Evolutionary conservation across 2,888 invertebrate genomes (phyloP), one percentile per base, ranked within the genome.

Genomic region (Lycaena phlaeas): DNA sequence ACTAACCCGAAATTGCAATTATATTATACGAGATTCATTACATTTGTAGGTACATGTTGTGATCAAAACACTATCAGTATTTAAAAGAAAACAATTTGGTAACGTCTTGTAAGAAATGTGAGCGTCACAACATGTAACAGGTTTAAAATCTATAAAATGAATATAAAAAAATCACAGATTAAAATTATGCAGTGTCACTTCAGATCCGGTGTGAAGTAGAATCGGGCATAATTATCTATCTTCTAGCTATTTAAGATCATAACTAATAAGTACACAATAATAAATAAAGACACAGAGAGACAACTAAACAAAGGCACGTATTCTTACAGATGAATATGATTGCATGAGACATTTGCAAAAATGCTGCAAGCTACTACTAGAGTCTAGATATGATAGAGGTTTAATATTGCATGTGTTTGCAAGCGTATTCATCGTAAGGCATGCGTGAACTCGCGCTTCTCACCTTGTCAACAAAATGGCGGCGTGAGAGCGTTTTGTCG

Each of bases 91-190:
- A 47, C 59, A 53, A 55, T 59, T 64, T 66, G 65, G 60, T 64
- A 64, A 65, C 63, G 57, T 58, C 58, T 53, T 50, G 45, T 50
- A 54, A 52, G 53, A 54, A 59, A 56, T 59, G 60, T 70, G 68
- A 64, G 64, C 42, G 75, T 78, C 79, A 79, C 81, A 82, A 81
- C 78, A 77, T 74, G 81, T 74, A 73, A 71, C 74, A 77, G 73
- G 67, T 74, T 73, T 77, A 79, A 79, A 57, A 70, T 70, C 73
- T 81, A 76, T 70, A 72, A 68, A 72, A 70, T 68, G 69, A 69
- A 73, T 73, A 73, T 75, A 78, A 75, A 84, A 82, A 81, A 81
- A 84, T 84, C 84, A 84, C 84, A 84, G 84, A 79, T 82, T 70
- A 61, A 78, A 79, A 82, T 82, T 82, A 84, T 82, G 84, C 84